A percentile compares a stretch with the other conserved stretches of the same genome.
phyloP scores from a whole-genome alignment of 2,797 vertebrate genomes.

The Anguilla marmorata region DNA sequence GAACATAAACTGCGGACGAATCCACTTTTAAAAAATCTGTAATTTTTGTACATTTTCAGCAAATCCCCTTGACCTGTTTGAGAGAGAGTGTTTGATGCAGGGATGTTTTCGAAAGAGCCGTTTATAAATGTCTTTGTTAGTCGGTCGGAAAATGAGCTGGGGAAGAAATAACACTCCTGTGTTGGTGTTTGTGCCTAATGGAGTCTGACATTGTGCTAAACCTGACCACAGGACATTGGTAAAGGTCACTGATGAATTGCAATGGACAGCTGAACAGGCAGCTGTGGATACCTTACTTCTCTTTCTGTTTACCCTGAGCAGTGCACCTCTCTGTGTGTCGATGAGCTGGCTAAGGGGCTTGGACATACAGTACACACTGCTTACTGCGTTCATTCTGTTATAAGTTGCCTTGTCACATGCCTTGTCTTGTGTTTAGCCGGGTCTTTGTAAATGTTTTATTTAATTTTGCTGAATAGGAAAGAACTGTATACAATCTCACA shows the following conservation, averaged over 20 bases:
- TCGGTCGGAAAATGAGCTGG: neutral
- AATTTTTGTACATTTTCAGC: neutral
- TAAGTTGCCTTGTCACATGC: too few relatives aligned
- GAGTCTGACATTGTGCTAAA: constrained; percentile 1
- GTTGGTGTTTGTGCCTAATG: constrained; percentile 9
- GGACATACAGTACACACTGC: too few relatives aligned
- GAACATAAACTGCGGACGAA: neutral
- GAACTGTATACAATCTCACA: neutral
- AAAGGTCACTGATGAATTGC: constrained; percentile 21
- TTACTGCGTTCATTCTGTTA: neutral
- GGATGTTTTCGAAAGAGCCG: neutral
- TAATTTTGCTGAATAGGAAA: neutral
- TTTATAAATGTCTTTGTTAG: neutral
- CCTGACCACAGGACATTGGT: neutral
- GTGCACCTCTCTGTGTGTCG: neutral
- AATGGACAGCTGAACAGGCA: constrained; percentile 18
- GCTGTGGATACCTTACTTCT: neutral
- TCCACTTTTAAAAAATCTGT: neutral
- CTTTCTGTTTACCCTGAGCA: neutral
- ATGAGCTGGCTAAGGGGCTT: neutral
- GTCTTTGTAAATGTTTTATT: constrained; percentile 6
- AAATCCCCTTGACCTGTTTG: neutral
- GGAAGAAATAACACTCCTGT: neutral
- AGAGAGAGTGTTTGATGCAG: neutral
- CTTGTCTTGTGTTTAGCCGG: neutral